phyloP scores from a whole-genome alignment of 2,888 invertebrate species.

The Octodonta nipae region DNA sequence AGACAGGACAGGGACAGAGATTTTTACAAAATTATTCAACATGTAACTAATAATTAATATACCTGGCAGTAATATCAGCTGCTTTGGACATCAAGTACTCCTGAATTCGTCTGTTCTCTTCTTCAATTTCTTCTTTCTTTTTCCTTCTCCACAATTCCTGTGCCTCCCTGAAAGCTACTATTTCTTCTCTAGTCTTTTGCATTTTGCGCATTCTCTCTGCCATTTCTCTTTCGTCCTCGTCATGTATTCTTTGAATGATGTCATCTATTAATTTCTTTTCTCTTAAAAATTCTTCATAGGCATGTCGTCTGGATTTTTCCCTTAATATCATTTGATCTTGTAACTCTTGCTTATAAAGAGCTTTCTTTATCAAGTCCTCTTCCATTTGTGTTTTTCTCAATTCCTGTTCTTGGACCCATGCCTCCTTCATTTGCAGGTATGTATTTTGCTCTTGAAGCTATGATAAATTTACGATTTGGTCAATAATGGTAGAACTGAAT shows the following conservation, averaged over 20 bases:
- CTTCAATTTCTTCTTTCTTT: slow-evolving; percentile 33
- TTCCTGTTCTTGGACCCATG: slow-evolving; percentile 35
- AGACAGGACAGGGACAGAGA: no score
- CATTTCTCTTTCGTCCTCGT: slow-evolving; percentile 46
- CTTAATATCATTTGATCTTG: slow-evolving; percentile 46
- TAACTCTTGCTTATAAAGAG: slow-evolving; percentile 39
- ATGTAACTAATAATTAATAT: no score
- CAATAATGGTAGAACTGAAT: no score
- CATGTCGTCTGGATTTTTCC: slow-evolving; percentile 39
- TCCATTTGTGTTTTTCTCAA: slow-evolving; percentile 29
- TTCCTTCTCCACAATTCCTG: slow-evolving; percentile 41
- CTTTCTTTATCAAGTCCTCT: slow-evolving; percentile 30
- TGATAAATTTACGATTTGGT: no score
- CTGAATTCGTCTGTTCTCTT: slow-evolving; percentile 35
- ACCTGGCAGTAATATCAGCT: slow-evolving; percentile 26
- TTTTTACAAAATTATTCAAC: slow-evolving; percentile 2
- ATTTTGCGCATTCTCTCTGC: slow-evolving; percentile 39
- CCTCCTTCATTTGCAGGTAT: slow-evolving; percentile 30
- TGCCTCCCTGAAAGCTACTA: slow-evolving; percentile 39
- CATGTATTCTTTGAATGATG: slow-evolving; percentile 43
- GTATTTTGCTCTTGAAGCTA: slow-evolving; percentile 31
- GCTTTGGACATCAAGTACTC: slow-evolving; percentile 32
- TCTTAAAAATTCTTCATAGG: slow-evolving; percentile 44
- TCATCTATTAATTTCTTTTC: slow-evolving; percentile 52
- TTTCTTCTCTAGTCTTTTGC: slow-evolving; percentile 40